Conservation (phyloP, 2,113 vertebrate species). For the Nyctibius bracteatus region DNA sequence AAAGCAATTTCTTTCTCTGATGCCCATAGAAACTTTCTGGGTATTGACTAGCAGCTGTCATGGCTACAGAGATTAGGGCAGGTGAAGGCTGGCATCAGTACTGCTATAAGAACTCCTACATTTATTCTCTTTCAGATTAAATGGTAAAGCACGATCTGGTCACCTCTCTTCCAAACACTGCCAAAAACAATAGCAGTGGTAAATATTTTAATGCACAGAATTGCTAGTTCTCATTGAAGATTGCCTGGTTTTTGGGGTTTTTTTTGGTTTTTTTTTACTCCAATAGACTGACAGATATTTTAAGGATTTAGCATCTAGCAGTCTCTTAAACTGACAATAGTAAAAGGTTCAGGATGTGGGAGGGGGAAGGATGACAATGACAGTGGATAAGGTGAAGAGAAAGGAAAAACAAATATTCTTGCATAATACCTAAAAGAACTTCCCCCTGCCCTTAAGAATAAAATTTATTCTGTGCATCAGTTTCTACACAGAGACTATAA, state of each 20-base stretch:
- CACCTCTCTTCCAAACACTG: not conserved
- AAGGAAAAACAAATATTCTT: not conserved
- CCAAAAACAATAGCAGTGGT: not conserved
- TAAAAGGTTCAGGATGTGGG: not conserved
- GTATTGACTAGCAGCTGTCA: not conserved
- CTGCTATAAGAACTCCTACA: not conserved
- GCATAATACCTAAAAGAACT: not conserved
- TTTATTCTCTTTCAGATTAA: not conserved
- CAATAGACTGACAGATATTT: not conserved
- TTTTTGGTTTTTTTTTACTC: not conserved
- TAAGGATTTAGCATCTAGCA: not conserved
- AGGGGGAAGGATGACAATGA: not conserved
- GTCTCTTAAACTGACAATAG: not conserved
- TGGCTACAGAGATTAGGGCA: not conserved
- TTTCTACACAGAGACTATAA: not conserved
- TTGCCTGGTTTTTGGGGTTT: not conserved
- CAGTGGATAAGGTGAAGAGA: not conserved
- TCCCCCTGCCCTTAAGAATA: not conserved
- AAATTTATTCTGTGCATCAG: not conserved
- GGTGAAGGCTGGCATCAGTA: not conserved
- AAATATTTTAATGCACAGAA: not conserved
- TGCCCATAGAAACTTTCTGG: not conserved
- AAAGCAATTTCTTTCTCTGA: not conserved
- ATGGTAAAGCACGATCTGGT: not conserved
- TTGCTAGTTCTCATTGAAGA: not conserved